Conservation (phyloP, 2,888 invertebrate genomes). For the Tetanocera ferruginea region DNA sequence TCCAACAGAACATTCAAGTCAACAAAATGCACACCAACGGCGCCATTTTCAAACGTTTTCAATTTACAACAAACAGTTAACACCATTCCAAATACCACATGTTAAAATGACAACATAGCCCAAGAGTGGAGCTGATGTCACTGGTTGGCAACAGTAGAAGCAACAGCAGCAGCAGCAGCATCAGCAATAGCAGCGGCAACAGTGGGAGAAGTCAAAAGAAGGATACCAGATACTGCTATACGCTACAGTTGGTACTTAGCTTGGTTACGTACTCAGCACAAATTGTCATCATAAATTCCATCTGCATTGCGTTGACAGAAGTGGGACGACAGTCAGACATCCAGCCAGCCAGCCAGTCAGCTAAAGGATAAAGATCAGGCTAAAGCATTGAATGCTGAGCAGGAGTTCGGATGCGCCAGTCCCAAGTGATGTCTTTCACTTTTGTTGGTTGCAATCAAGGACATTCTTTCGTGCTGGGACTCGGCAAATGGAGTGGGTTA, state of each 20-base stretch:
- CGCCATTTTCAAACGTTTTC: constrained; percentile 29
- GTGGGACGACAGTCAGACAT: constrained; percentile 2
- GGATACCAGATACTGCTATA: not conserved
- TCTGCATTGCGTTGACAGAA: constrained; percentile 34
- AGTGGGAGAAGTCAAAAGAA: not conserved
- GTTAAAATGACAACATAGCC: not conserved
- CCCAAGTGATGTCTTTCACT: not conserved
- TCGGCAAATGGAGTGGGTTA: not conserved
- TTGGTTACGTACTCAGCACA: constrained; percentile 15
- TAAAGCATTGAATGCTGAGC: not conserved
- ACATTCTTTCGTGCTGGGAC: not conserved
- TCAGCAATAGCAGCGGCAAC: not conserved
- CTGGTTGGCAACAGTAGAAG: not conserved
- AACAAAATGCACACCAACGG: constrained; percentile 26
- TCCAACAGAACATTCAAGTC: not conserved
- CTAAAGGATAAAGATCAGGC: not conserved
- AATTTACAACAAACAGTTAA: constrained; percentile 28
- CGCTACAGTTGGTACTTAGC: constrained; percentile 3
- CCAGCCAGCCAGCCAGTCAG: not conserved
- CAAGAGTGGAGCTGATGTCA: not conserved
- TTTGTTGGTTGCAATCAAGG: constrained; percentile 2
- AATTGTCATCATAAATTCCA: constrained; percentile 35
- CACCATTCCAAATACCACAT: not conserved
- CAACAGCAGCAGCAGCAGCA: not conserved
- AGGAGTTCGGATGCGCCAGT: not conserved